Evolutionary conservation across 2,113 vertebrate genomes (phyloP).

Genomic region (Polyodon spathula): DNA sequence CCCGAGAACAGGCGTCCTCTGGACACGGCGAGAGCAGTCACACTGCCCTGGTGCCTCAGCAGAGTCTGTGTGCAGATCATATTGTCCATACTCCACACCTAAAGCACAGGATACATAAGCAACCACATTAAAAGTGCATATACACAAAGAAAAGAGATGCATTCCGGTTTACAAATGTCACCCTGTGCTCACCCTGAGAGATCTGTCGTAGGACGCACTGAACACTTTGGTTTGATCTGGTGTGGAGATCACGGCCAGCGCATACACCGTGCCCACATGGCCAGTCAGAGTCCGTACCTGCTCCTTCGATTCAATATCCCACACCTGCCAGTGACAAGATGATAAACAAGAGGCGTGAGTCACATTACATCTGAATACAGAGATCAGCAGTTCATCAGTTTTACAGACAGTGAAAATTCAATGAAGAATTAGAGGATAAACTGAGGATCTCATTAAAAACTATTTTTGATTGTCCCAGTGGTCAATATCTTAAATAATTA

Average conservation of each 20-base stretch:
- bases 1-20: conserved; percentile 93
- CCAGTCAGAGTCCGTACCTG: conserved; percentile 92
- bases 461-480: no score
- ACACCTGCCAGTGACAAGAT: conserved; percentile 57
- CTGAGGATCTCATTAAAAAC: no score
- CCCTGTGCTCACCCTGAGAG: conserved; percentile 69
- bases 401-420: not conserved
- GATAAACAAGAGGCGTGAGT: no score
- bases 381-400: not conserved
- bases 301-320: conserved; percentile 96
- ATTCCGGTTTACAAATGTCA: not conserved
- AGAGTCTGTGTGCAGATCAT: conserved; percentile 98
- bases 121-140: not conserved
- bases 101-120: not conserved
- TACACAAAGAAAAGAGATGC: not conserved
- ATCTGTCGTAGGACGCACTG: conserved; percentile 95
- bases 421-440: no score
- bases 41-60: conserved; percentile 92
- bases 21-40: conserved; percentile 88
- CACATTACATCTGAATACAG: no score
- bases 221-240: conserved; percentile 99
- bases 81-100: conserved; percentile 99
- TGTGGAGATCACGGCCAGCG: conserved; percentile 92
- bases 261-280: conserved; percentile 92
- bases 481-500: no score